Base-by-base conservation (phyloP, 2,113 vertebrate genomes). In the Lophura nycthemera region DNA sequence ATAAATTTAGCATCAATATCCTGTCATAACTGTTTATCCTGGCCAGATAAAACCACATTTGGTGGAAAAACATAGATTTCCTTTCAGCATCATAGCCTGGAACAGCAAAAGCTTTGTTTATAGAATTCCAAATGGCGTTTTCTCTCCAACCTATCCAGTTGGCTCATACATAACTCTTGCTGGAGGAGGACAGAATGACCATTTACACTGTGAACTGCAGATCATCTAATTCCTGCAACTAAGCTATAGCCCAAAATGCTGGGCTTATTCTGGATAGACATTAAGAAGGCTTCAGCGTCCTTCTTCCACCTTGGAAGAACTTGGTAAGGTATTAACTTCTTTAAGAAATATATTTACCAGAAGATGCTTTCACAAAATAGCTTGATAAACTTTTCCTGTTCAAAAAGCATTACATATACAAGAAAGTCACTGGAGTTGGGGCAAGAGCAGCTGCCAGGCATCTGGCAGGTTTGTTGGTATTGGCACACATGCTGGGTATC, bases 1-100 rank as follows among this genome's bases (percentile, higher is more conserved):
- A 97, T 96, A 95, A 95, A 96, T 92, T 95, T 94, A 97, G 79
- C 95, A 97, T 73, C 93, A 95, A 96, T 95, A 94, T 95, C 91
- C 94, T 96, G 93, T 95, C 95, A 83, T 66, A 80, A 94, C 86
- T 78, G 86, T 95, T 97, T 97, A 96, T 91, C 84, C 90, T 94
- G 86, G 94, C 88, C 85, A 97, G 93, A 96, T 97, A 95, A 97
- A 96, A 75, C 85, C 81, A 83, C 89, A 92, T 95, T 95, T 88
- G 83, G 90, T 92, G 40, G 83, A 92, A 95, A 96, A 96, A 96
- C 86, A 95, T 94, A 57, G 70, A 96, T 95, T 97, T 94, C 76
- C 94, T 96, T 95, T 95, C 95, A 94, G 86, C 89, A 92, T 92
- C 89, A 2, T 88, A 96, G 77, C 30, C 64, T 89, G 90, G 72